Base-by-base conservation (phyloP, 2,888 invertebrate genomes). In the Thereva unica region DNA sequence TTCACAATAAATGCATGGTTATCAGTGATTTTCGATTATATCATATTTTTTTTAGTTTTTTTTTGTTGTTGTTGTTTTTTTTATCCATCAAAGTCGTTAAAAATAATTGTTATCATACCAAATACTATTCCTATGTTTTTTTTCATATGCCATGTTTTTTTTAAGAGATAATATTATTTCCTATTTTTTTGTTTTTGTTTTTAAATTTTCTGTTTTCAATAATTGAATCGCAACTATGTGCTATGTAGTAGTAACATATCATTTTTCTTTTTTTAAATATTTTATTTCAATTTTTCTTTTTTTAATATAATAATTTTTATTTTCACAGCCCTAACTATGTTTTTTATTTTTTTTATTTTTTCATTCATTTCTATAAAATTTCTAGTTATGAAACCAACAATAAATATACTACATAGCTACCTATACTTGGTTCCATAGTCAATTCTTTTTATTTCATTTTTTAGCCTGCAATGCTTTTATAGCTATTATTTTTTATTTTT, bases 1-100 rank as follows among this genome's bases (percentile, higher is more conserved):
- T 56, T 56, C 56, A 56, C 56, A 56, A 56, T 56, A 56, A 56
- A 56, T 56, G 56, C 56, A 56, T 56, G 44, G 23, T 56, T 56
- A 56, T 56, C 56, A 56, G 56, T 56, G 56, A 44, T 56, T 23
- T 23, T 23, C 23, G 23, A 23, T 23, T 23, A 23, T 23, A 23
- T 23, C 23, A 56, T 42, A 56, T 34, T 44, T 56, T 44, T 44
- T 42, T 56, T 44, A 56, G 35, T 56, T 23, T 44, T 47, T 56
- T 44, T 44, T 56, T 56, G 56, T 44, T 56, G n/a, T n/a, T n/a
- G n/a, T n/a, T n/a, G n/a, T n/a, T n/a, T n/a, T n/a, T n/a, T 44
- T 56, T 42, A 56, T 42, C 56, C 41, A 40, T 55, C 44, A 56
- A 56, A 56, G 44, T 56, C 34, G 52, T 56, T 55, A 41, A 42